Evolutionary conservation across 2,797 vertebrate species (phyloP).

Genomic region (Anguilla anguilla): DNA sequence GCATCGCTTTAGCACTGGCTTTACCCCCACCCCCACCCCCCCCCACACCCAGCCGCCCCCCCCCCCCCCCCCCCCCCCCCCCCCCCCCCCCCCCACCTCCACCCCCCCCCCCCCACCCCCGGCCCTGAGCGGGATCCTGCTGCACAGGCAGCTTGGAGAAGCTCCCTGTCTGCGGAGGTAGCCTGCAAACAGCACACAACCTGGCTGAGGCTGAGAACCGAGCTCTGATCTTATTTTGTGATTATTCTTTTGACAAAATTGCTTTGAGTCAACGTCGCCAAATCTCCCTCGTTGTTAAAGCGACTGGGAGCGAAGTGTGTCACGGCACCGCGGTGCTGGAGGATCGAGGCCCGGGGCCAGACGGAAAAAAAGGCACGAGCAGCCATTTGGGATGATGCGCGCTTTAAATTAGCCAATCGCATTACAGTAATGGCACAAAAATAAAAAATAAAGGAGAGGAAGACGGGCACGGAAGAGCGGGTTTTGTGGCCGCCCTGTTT

Average conservation of each 20-base stretch:
- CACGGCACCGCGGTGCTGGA: neutral
- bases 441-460: neutral
- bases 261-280: neutral
- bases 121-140: neutral
- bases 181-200: neutral
- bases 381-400: neutral
- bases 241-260: neutral
- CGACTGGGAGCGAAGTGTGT: neutral
- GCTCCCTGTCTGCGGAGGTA: neutral
- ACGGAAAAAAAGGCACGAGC: neutral
- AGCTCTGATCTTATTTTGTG: neutral
- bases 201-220: no score
- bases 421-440: neutral
- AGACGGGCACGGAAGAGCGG: neutral
- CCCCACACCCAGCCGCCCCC: no score
- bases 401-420: neutral
- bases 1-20: neutral
- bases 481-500: neutral
- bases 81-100: no score
- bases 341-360: neutral
- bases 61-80: no score
- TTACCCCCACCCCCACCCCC: neutral
- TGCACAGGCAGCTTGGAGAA: neutral
- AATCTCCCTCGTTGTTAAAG: neutral
- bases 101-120: no score